phyloP scores from a whole-genome alignment of 2,113 vertebrate genomes.

The Conger conger region DNA sequence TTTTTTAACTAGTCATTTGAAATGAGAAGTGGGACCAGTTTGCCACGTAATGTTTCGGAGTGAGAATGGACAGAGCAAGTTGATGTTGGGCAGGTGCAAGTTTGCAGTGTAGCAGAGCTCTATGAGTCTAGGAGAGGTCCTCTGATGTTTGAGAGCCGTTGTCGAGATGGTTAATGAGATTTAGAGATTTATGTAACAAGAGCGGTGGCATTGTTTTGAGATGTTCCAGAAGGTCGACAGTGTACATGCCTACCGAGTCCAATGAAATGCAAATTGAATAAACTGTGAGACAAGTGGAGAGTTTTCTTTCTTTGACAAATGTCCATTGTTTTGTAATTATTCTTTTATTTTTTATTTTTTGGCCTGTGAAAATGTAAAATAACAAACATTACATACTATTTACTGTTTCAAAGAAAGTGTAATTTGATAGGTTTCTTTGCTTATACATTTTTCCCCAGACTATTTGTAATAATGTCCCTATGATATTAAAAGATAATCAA shows the following conservation, averaged over 20 bases:
- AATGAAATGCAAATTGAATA: neutral
- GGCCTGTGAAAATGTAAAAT: neutral
- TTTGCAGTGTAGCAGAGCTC: slow-evolving; percentile 26
- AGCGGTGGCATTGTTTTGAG: neutral
- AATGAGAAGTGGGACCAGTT: neutral
- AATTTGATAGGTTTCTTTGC: neutral
- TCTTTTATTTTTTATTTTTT: neutral
- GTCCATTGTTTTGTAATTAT: slow-evolving; percentile 18
- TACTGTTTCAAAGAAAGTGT: neutral
- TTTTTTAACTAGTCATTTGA: neutral
- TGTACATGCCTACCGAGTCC: neutral
- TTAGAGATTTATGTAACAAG: neutral
- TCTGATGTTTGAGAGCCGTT: neutral
- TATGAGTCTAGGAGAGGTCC: no score
- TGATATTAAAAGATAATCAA: neutral
- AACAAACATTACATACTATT: neutral
- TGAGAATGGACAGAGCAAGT: slow-evolving; percentile 17
- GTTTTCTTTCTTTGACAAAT: neutral
- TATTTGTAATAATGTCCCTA: neutral
- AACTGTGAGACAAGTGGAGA: neutral
- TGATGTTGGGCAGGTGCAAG: slow-evolving; percentile 29
- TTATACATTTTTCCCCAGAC: neutral
- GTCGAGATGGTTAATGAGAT: neutral
- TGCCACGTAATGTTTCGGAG: neutral
- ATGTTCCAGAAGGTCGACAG: neutral